These are phyloP conservation scores for Tupaia tana DNA, from an alignment of 2,113 vertebrate species.

Conservation along the genomic window DNA sequence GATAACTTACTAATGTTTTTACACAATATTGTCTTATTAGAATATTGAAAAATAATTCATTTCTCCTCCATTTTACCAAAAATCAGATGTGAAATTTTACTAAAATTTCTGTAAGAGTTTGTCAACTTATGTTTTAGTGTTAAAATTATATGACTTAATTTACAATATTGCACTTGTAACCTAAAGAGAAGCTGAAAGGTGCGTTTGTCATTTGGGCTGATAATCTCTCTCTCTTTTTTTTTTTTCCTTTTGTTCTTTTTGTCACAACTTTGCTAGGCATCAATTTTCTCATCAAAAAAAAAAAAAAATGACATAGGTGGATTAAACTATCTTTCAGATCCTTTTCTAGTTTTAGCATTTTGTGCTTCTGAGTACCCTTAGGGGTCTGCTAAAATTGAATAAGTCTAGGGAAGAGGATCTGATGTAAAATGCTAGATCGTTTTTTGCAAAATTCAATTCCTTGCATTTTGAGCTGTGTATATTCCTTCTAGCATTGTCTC, in stretches of 20 bases:
- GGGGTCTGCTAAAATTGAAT: neutral
- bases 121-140: neutral
- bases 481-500: neutral
- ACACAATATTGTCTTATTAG: neutral
- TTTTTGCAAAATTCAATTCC: conserved; percentile 41
- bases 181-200: neutral
- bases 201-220: neutral
- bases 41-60: neutral
- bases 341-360: neutral
- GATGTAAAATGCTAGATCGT: neutral
- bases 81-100: neutral
- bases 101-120: conserved; percentile 6
- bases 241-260: neutral
- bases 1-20: neutral
- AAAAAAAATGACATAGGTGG: neutral
- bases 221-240: neutral
- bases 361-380: neutral
- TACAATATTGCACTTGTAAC: neutral
- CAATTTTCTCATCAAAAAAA: neutral
- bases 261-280: neutral
- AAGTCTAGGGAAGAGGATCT: conserved; percentile 28
- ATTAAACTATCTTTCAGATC: neutral
- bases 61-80: neutral
- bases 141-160: conserved; percentile 11
- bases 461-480: neutral